Base-by-base conservation (phyloP, 2,797 vertebrate genomes). In the Amniataba percoides region DNA sequence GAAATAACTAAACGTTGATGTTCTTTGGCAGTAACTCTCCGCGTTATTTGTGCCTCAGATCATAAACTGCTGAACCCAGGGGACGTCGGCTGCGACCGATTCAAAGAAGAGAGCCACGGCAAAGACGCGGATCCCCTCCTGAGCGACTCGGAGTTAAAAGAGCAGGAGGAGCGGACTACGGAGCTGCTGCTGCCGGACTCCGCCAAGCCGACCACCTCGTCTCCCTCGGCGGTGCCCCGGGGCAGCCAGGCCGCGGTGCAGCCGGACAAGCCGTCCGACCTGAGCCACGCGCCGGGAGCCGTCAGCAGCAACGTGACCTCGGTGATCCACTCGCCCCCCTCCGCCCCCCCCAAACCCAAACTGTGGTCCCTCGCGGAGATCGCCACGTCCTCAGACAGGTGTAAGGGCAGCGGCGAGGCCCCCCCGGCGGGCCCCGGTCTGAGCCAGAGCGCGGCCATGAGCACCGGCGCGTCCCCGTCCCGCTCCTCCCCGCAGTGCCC, bases 301-400 rank as follows among this genome's bases (percentile, higher is more conserved):
- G 89, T 90, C 71, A 89, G 89, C 80, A 95, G 94, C 91, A 94
- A 96, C 84, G 96, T 93, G 88, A 96, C 97, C 82, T 98, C 97
- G 34, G 97, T 99, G 72, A 99, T 99, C 87, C 97, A 99, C 86
- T 97, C 97, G 23, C 96, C 97, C 49, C 94, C 95, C 21, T 96
- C 96, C 4, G 96, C 95, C 60, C 94, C 95, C 60, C 94, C 97
- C 68, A 98, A 99, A 91, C 98, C 98, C 86, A 99, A 99, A 95
- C 96, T 99, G 45, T 99, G 97, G 97, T 99, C 97, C 36, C 92
- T 99, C 60, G 97, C 98, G 31, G 97, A 99, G 94, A 99, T 99
- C 91, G 97, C 98, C 91, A 99, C 97, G 82, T 99, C 97, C 39
- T 97, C 96, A 92, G 97, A 98, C 96, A 98, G 97, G 94, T 95